Conservation (phyloP, 2,797 vertebrate species). For the Diglossa cyanea region DNA sequence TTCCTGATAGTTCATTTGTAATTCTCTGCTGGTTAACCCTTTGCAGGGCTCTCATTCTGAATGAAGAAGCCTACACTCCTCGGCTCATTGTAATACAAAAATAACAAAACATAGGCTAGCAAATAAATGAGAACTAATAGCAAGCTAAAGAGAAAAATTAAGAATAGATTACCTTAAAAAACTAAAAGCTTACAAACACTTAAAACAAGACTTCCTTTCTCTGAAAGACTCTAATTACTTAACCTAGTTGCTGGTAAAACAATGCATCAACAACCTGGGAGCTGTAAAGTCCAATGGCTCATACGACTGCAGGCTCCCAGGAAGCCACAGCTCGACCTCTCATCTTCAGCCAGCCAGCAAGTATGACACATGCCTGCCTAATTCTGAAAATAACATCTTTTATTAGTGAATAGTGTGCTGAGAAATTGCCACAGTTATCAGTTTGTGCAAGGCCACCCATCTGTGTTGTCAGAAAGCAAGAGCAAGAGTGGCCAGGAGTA, state of each 20-base stretch:
- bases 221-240: neutral
- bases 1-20: constrained; percentile 96
- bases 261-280: constrained; percentile 8
- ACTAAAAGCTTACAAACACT: neutral
- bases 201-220: neutral
- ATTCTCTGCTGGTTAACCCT: constrained; percentile 98
- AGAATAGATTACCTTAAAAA: neutral
- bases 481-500: constrained; percentile 56
- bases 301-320: neutral
- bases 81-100: constrained; percentile 13
- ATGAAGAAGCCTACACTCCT: neutral
- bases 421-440: constrained; percentile 68
- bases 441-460: constrained; percentile 63
- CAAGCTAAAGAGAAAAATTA: neutral
- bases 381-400: constrained; percentile 48
- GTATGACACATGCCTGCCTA: neutral
- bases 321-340: neutral
- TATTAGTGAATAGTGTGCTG: constrained; percentile 29
- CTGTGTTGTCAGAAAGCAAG: constrained; percentile 64
- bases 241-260: constrained; percentile 18
- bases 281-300: constrained; percentile 25
- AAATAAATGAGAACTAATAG: neutral
- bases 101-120: neutral
- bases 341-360: neutral
- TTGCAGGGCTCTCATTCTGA: constrained; percentile 77